A percentile compares a stretch with the other conserved stretches of the same genome.
Evolutionary conservation across 2,113 vertebrate genomes (phyloP).

Genomic region (Talpa occidentalis): DNA sequence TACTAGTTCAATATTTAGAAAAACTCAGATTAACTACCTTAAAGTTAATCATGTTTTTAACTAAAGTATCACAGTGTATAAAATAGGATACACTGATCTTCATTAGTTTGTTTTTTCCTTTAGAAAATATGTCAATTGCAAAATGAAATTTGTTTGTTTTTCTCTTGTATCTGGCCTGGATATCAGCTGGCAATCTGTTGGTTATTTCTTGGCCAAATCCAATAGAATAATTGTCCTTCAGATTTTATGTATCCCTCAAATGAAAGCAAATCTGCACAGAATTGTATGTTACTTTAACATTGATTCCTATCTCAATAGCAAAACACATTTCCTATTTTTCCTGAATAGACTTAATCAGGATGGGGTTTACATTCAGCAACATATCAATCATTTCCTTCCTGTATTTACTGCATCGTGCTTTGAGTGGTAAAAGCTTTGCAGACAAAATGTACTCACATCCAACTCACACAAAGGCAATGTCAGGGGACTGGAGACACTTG

Average conservation of each 20-base stretch:
- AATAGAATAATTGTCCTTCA: not conserved
- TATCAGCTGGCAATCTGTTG: not conserved
- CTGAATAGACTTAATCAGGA: not conserved
- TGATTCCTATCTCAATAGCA: not conserved
- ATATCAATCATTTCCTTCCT: not conserved
- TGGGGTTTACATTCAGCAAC: not conserved
- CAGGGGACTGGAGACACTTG: accelerated
- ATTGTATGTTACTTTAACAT: not conserved
- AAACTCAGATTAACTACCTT: slow-evolving; percentile 19
- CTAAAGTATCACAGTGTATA: not conserved
- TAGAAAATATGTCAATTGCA: slow-evolving; percentile 13
- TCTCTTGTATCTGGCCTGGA: not conserved
- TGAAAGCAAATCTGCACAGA: not conserved
- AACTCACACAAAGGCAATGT: not conserved
- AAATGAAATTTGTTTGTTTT: slow-evolving; percentile 53
- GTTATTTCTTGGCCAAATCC: not conserved
- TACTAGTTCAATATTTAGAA: slow-evolving; percentile 50
- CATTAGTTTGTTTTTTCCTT: slow-evolving; percentile 10
- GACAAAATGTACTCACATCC: not conserved
- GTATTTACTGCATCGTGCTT: not conserved
- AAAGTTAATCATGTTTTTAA: not conserved
- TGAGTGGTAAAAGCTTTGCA: not conserved
- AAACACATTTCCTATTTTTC: not conserved
- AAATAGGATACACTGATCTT: not conserved
- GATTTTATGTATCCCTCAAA: not conserved